These are phyloP conservation scores for Catagonus wagneri DNA, from an alignment of 2,113 vertebrate species.

Conservation along the genomic window DNA sequence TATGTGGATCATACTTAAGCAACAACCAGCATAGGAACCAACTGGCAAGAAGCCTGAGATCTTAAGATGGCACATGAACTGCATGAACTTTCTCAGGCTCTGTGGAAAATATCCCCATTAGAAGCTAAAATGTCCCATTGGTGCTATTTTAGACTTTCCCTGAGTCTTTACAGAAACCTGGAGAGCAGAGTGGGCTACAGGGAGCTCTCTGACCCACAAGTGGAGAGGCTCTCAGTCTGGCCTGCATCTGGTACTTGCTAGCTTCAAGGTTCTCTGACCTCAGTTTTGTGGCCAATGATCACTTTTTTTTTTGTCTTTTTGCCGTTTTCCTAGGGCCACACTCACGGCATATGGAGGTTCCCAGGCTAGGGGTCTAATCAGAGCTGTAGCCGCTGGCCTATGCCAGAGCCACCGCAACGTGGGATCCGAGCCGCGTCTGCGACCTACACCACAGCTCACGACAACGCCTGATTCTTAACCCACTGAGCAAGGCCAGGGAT, in stretches of 20 bases:
- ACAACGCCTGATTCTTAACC: no score
- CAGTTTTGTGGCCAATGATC: neutral
- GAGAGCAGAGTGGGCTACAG: no score
- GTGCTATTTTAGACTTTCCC: neutral
- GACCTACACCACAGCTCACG: no score
- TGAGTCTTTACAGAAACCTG: neutral
- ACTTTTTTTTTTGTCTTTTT: no score
- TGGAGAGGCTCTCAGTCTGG: accelerated
- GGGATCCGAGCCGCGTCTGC: no score
- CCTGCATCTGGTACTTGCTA: neutral
- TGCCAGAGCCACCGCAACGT: no score
- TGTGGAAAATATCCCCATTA: neutral
- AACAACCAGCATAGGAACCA: neutral
- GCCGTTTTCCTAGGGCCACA: no score
- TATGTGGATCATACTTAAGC: neutral
- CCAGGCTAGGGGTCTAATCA: no score
- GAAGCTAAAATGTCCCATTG: neutral
- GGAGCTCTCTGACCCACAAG: neutral
- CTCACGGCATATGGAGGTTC: no score
- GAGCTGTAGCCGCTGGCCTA: no score
- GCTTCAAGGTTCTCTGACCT: neutral
- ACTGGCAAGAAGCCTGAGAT: neutral
- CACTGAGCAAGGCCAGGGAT: no score
- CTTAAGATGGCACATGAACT: neutral
- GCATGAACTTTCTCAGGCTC: neutral